Conservation (phyloP, 1,140 invertebrate genomes). For the Pteromalus puparum region DNA sequence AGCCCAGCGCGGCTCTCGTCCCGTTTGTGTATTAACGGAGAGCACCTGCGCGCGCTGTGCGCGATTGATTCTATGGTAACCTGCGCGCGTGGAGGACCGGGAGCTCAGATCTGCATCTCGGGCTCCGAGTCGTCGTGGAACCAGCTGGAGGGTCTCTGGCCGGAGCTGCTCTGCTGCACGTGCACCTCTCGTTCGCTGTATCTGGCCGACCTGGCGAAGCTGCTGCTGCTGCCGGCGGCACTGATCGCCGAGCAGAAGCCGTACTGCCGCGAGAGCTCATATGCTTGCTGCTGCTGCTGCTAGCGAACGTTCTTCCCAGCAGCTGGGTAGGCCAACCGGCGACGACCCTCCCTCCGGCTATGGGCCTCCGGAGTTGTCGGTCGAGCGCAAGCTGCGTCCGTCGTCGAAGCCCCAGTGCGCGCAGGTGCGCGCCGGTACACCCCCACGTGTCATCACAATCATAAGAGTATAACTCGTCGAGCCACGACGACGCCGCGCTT, state of each 20-base stretch:
- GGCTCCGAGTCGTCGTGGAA: slow-evolving; percentile 74
- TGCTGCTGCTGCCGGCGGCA: slow-evolving; percentile 53
- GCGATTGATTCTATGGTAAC: no score
- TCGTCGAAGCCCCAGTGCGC: no score
- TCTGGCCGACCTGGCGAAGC: slow-evolving; percentile 64
- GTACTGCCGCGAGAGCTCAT: slow-evolving; percentile 6
- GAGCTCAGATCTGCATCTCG: slow-evolving; percentile 73
- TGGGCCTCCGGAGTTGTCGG: no score
- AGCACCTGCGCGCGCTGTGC: slow-evolving; percentile 30
- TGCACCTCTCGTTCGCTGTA: slow-evolving; percentile 66
- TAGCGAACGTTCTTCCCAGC: no score
- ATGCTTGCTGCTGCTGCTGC: slow-evolving; percentile 27
- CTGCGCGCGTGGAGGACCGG: no score
- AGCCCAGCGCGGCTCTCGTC: slow-evolving; percentile 60
- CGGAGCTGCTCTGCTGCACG: slow-evolving; percentile 56
- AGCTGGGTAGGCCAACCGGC: slow-evolving; percentile 33
- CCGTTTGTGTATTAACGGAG: no score
- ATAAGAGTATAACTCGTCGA: no score
- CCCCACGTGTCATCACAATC: no score
- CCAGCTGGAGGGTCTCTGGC: slow-evolving; percentile 66
- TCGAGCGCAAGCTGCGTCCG: no score
- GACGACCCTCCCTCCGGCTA: slow-evolving; percentile 68
- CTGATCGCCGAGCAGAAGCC: no score
- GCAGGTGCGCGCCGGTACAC: no score
- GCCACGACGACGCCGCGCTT: no score